phyloP scores from a whole-genome alignment of 2,797 vertebrate genomes.

The Myripristis jacobus region DNA sequence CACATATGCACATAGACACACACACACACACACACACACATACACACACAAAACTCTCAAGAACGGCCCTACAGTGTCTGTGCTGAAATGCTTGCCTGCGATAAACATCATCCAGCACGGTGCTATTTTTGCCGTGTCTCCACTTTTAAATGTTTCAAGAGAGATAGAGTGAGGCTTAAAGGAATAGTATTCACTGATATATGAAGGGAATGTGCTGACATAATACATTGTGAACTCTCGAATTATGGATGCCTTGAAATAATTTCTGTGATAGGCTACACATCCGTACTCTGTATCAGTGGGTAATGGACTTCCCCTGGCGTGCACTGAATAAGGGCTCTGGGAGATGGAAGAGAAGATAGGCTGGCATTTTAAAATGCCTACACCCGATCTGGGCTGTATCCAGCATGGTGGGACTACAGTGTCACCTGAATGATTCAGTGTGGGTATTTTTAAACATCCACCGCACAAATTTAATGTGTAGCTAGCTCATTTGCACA shows the following conservation, averaged over 20 bases:
- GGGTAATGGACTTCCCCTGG: conserved; percentile 68
- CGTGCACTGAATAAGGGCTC: conserved; percentile 43
- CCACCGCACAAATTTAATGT: conserved; percentile 57
- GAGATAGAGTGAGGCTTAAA: conserved; percentile 72
- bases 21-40: conserved; percentile 22
- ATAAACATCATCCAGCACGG: conserved; percentile 69
- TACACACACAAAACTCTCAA: conserved; percentile 48
- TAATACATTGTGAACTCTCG: conserved; percentile 58
- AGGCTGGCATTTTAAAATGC: conserved; percentile 68
- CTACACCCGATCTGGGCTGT: conserved; percentile 48
- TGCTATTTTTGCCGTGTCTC: conserved; percentile 74
- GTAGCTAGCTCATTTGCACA: conserved; percentile 55
- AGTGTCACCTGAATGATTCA: conserved; percentile 65
- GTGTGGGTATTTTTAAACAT: conserved; percentile 62
- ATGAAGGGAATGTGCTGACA: conserved; percentile 77
- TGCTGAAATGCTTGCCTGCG: conserved; percentile 55
- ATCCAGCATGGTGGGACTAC: conserved; percentile 56
- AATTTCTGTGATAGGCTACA: conserved; percentile 69
- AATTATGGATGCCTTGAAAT: conserved; percentile 59
- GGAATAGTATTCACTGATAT: conserved; percentile 64
- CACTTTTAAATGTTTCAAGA: conserved; percentile 74
- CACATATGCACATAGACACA: not conserved
- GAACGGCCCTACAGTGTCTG: conserved; percentile 61
- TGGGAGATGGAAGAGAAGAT: conserved; percentile 61
- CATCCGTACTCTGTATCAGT: conserved; percentile 52